Base-by-base conservation (phyloP, 2,888 invertebrate species). In the Amiota minor region DNA sequence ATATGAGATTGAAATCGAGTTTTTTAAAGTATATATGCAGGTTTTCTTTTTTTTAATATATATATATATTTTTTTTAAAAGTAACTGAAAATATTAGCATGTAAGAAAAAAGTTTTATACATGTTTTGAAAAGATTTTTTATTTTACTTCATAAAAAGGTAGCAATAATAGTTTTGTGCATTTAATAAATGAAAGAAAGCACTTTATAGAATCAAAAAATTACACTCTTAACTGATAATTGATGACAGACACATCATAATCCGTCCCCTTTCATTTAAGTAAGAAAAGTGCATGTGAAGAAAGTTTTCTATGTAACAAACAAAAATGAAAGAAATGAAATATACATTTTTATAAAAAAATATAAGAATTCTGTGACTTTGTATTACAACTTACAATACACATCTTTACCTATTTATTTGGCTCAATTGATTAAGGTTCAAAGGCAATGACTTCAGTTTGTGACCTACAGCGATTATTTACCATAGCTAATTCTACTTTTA, bases 21-120 rank as follows among this genome's bases (percentile, higher is more conserved):
- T 23, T 23, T 23, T 23, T 23, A 23, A 23, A 23, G 1, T 23
- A 23, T 23, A 23, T 23, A 1, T 2, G 50, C 11, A 50, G 50
- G 50, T 53, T n/a, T 53, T 53, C n/a, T 16, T 76, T 73, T 6
- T 35, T 35, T 6, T 35, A 35, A 35, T 47, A 35, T 56, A 8
- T 53, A 53, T 14, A 12, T 53, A 9, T 53, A 53, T 16, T 9
- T 53, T 53, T 53, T 53, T 12, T 9, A 53, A 14, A 53, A 16
- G 9, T 53, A 12, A 53, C 6, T n/a, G 1, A 53, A 53, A 53
- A 53, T 53, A 1, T 71, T 84, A 84, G 81, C 70, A 10, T 77
- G 35, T 83, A 85, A 84, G 53, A 53, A 53, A 53, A 53, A 85
- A 84, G 82, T 77, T 79, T 80, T 76, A 74, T 80, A 84, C 76